Conservation (phyloP, 2,888 invertebrate species). For the Orchesella flavescens region DNA sequence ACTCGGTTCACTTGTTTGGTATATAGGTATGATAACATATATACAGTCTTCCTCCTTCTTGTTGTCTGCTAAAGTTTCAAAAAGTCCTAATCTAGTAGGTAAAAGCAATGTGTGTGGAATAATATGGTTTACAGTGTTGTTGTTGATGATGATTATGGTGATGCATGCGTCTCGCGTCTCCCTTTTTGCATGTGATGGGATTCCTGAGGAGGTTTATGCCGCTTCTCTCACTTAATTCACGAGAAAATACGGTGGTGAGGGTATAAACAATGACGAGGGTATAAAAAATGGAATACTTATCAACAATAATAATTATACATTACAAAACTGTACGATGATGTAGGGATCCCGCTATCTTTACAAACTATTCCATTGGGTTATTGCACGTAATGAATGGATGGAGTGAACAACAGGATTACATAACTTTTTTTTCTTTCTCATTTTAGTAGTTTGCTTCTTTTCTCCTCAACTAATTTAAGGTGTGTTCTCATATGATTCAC, state of each 20-base stretch:
- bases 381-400: no score
- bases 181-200: background rate
- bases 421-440: no score
- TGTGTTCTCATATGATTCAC: background rate
- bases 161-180: background rate
- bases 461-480: slow-evolving; percentile 21
- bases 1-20: no score
- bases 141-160: no score
- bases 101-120: no score
- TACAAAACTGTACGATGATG: background rate
- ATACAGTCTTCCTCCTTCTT: no score
- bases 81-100: no score
- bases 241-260: background rate
- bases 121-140: no score
- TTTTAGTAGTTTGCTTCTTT: no score
- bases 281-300: slow-evolving; percentile 2
- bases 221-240: slow-evolving; percentile 1
- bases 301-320: slow-evolving; percentile 15
- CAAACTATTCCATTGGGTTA: background rate
- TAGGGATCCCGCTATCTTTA: slow-evolving; percentile 17
- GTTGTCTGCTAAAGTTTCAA: no score
- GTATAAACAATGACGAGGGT: slow-evolving; percentile 13
- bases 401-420: no score
- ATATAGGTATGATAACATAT: no score
- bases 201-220: slow-evolving; percentile 8